Evolutionary conservation across 2,797 vertebrate genomes (phyloP).

Genomic region (Erithacus rubecula): DNA sequence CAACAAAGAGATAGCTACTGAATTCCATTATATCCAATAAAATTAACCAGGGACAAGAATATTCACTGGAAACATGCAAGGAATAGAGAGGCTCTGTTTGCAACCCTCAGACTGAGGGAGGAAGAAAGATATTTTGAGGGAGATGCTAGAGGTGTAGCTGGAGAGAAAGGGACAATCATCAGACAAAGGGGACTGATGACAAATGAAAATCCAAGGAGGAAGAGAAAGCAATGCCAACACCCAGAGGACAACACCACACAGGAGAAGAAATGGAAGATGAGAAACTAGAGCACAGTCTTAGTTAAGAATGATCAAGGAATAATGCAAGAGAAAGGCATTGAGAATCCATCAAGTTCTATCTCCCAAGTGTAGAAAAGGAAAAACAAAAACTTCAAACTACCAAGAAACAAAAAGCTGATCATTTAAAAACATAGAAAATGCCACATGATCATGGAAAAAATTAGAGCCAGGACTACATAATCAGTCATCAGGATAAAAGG

Average conservation of each 20-base stretch:
- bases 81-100: not conserved
- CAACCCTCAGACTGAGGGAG: not conserved
- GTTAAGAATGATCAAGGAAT: not conserved
- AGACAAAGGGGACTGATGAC: not conserved
- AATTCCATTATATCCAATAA: not conserved
- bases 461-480: not conserved
- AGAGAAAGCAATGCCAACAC: not conserved
- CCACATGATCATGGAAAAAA: not conserved
- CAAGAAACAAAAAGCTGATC: not conserved
- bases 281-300: not conserved
- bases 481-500: not conserved
- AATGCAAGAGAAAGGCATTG: rapidly evolving
- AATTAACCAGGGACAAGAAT: not conserved
- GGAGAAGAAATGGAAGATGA: not conserved
- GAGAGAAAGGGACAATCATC: not conserved
- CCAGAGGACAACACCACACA: not conserved
- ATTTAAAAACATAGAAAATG: not conserved
- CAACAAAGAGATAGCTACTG: not conserved
- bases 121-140: not conserved
- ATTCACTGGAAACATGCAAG: not conserved
- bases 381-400: not conserved
- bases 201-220: not conserved
- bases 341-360: not conserved
- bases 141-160: not conserved
- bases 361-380: not conserved